Conservation (phyloP, 2,888 invertebrate genomes). For the Archips crataeganus region DNA sequence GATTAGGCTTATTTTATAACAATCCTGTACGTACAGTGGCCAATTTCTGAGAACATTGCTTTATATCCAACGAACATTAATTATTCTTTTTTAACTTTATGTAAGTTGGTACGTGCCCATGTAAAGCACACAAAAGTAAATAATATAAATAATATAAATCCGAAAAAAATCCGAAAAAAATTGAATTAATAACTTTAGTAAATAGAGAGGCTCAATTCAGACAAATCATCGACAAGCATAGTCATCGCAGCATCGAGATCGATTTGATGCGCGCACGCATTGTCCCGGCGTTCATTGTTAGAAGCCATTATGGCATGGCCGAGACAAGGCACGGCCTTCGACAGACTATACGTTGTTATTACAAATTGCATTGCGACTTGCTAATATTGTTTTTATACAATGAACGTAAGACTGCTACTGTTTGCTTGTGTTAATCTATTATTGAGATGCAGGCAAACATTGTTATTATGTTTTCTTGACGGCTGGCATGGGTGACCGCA, state of each 20-base stretch:
- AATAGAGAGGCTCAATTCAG: background rate
- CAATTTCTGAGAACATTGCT: too few species aligned
- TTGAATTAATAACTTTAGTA: background rate
- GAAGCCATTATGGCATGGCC: constrained; percentile 6
- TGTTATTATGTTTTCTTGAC: background rate
- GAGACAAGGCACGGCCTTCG: constrained; percentile 32
- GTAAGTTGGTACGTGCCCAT: too few species aligned
- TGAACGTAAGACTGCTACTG: background rate
- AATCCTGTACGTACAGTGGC: too few species aligned
- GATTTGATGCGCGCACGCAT: constrained; percentile 32
- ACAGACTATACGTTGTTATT: constrained; percentile 22
- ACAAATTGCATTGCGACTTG: constrained; percentile 11
- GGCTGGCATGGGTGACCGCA: too few species aligned
- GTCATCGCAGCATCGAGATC: constrained; percentile 25
- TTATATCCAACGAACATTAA: too few species aligned
- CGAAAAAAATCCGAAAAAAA: background rate
- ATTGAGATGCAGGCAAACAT: too few species aligned
- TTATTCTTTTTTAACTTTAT: too few species aligned
- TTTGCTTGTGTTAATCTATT: background rate
- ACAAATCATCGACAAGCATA: constrained; percentile 4
- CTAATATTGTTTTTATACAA: constrained; percentile 15
- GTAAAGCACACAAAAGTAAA: too few species aligned
- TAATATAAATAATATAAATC: too few species aligned
- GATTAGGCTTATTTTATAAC: too few species aligned
- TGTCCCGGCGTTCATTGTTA: constrained; percentile 32